Evolutionary conservation across 2,113 vertebrate genomes (phyloP), one percentile per base, ranked within the genome.

Genomic region (Phaethon lepturus): DNA sequence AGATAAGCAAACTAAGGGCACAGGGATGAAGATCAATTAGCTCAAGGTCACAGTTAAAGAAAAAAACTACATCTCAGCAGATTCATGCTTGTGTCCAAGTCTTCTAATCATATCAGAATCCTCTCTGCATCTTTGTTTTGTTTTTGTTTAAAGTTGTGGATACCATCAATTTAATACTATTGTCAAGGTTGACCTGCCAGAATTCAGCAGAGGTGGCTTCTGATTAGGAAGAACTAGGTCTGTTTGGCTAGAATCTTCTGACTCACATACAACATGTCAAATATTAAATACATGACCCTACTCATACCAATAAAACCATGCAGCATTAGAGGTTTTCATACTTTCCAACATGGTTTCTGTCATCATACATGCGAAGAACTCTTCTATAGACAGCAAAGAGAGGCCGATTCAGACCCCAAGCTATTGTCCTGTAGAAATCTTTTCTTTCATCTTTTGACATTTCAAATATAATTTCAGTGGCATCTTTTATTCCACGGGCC

Each of bases 401-500:
- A 93, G 99, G 99, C 67, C 99, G 97, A 98, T 99, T 99, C 67
- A 99, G 97, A 79, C 99, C 99, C 98, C 99, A 98, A 6, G 99
- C 99, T 96, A 99, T 99, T 23, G 99, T 99, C 97, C 99, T 99
- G 97, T 99, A 99, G 98, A 99, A 99, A 90, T 99, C 99, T 98
- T 99, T 99, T 88, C 99, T 98, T 97, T 99, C 99, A 92, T 99
- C 99, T 98, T 99, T 99, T 82, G 99, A 99, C 99, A 99, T 99
- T 97, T 99, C 99, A 96, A 99, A 99, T 97, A 99, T 99, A 89
- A 99, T 99, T 98, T 99, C 99, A 38, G 99, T 99, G 13, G 99
- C 99, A 97, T 99, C 99, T 90, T 99, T 99, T 95, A 99, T 99
- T 95, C 99, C 99, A 73, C 99, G 99, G 73, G 98, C 98, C 99